A percentile compares a stretch with the other conserved stretches of the same genome.
These are phyloP conservation scores for Chanos chanos DNA, from an alignment of 2,797 vertebrate species.

Conservation along the genomic window DNA sequence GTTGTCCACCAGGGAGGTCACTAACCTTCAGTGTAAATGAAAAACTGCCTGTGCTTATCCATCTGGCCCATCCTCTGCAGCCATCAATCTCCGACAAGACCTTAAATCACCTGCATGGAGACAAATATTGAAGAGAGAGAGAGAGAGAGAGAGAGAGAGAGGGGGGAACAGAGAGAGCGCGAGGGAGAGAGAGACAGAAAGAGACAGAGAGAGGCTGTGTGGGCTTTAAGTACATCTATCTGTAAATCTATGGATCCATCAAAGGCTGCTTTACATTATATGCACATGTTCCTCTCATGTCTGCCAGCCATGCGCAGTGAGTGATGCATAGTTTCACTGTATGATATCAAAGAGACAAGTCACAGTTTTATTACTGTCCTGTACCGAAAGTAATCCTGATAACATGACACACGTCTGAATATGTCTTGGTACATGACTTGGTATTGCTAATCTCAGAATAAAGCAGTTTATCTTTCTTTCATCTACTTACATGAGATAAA, in stretches of 20 bases:
- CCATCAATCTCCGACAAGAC: slow-evolving; percentile 21
- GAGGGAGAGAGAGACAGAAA: too few species aligned
- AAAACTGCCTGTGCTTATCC: slow-evolving; percentile 25
- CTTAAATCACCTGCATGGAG: slow-evolving; percentile 22
- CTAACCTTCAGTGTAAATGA: slow-evolving; percentile 37
- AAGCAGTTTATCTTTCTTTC: neutral
- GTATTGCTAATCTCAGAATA: neutral
- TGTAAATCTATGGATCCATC: neutral
- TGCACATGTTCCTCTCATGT: neutral
- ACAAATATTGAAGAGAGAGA: neutral
- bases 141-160: neutral
- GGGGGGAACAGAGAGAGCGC: neutral
- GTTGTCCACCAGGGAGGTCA: neutral
- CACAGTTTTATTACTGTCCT: too few species aligned
- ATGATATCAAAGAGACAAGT: neutral
- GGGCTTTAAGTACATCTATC: neutral
- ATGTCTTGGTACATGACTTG: neutral
- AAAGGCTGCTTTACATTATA: neutral
- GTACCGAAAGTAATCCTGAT: too few species aligned
- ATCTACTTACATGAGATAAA: neutral
- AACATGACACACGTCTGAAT: too few species aligned
- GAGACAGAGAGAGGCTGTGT: neutral
- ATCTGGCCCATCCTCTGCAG: slow-evolving; percentile 27
- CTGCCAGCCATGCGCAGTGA: too few species aligned
- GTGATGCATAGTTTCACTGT: neutral